These are phyloP conservation scores for Andrena flavipes DNA, from an alignment of 2,888 invertebrate genomes.

Conservation along the genomic window DNA sequence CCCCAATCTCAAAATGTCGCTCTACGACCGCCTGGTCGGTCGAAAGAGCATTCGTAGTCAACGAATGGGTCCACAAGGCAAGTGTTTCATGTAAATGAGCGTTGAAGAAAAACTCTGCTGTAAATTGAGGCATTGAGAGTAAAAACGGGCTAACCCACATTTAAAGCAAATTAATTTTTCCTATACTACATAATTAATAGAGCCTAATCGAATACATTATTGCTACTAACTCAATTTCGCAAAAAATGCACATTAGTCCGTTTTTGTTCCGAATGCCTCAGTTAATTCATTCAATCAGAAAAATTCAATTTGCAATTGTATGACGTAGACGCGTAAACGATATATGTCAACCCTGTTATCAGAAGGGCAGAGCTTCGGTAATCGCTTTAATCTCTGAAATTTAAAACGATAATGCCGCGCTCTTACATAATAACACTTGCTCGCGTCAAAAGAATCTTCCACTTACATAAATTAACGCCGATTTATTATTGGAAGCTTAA, in stretches of 20 bases:
- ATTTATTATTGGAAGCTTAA: background rate
- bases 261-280: no score
- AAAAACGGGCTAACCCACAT: no score
- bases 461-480: conserved; percentile 9
- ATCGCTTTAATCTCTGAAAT: conserved; percentile 26
- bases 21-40: conserved; percentile 93
- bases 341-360: background rate
- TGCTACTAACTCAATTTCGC: no score
- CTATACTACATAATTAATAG: no score
- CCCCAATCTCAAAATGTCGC: conserved; percentile 89
- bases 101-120: background rate
- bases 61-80: conserved; percentile 89
- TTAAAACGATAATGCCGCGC: conserved; percentile 33
- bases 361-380: background rate
- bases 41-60: conserved; percentile 91
- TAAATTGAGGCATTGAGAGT: no score
- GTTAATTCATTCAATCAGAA: no score
- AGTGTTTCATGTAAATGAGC: conserved; percentile 1
- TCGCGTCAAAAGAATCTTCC: background rate
- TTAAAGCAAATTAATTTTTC: no score
- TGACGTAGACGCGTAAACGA: background rate
- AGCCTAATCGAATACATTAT: no score
- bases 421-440: conserved; percentile 34
- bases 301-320: no score
- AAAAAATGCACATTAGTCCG: no score